Evolutionary conservation across 2,113 vertebrate genomes (phyloP).

Genomic region (Brachypodius melanocephalos): DNA sequence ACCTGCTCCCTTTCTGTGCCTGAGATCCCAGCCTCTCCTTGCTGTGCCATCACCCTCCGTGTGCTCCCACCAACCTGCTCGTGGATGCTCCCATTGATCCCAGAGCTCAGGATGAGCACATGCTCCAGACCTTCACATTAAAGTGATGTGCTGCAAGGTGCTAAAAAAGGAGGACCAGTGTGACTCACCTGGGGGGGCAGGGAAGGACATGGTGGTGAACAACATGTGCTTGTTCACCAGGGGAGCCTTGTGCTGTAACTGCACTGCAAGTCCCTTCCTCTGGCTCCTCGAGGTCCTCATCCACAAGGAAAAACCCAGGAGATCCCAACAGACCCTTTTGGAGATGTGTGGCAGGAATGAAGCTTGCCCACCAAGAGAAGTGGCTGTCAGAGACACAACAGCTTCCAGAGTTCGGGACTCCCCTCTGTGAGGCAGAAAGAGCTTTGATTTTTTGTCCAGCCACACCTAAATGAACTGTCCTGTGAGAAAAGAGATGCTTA

Average conservation of each 20-base stretch:
- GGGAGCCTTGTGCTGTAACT: accelerated
- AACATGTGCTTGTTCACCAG: accelerated
- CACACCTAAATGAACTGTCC: not conserved
- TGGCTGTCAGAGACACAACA: not conserved
- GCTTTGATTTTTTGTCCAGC: not conserved
- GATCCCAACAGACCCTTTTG: not conserved
- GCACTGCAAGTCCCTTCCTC: not conserved
- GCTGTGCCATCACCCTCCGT: accelerated
- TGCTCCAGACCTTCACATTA: not conserved
- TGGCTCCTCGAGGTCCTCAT: not conserved
- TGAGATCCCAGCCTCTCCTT: not conserved
- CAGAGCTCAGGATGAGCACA: accelerated
- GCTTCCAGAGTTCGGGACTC: not conserved
- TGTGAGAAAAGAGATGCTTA: not conserved
- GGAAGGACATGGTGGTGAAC: not conserved
- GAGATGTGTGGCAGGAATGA: not conserved
- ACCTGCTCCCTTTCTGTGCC: not conserved
- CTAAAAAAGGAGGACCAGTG: not conserved
- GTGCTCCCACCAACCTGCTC: accelerated
- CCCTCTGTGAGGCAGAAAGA: not conserved
- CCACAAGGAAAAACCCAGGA: not conserved
- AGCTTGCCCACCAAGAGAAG: accelerated
- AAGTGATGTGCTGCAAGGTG: accelerated
- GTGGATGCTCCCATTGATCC: not conserved
- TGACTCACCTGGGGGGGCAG: not conserved